phyloP scores from a whole-genome alignment of 2,797 vertebrate genomes.

The Tapirus indicus region DNA sequence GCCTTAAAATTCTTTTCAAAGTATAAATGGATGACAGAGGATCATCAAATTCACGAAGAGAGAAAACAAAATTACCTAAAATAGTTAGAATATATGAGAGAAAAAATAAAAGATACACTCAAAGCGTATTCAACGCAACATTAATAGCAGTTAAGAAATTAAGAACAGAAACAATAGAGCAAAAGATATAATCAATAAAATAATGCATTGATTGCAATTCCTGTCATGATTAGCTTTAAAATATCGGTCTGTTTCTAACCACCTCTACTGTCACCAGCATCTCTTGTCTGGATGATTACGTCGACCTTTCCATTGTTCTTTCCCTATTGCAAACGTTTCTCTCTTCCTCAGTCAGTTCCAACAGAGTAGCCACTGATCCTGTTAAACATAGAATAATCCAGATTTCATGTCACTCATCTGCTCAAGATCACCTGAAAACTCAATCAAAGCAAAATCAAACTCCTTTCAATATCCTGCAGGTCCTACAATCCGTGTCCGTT shows the following conservation, averaged over 20 bases:
- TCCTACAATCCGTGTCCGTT: not conserved
- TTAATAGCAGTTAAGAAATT: not conserved
- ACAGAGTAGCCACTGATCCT: too few relatives aligned
- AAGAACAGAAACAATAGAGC: not conserved
- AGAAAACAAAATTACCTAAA: not conserved
- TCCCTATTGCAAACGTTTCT: not conserved
- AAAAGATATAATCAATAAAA: not conserved
- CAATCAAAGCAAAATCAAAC: not conserved
- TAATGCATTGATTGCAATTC: not conserved
- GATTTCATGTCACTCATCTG: not conserved
- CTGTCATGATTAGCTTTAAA: not conserved
- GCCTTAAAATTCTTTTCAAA: not conserved
- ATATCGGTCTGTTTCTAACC: not conserved
- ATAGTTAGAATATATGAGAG: not conserved
- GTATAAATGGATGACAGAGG: not conserved
- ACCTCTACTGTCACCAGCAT: not conserved
- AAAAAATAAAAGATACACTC: not conserved
- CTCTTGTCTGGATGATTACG: not conserved
- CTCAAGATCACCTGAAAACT: not conserved
- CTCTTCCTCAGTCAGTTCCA: not conserved
- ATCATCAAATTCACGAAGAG: not conserved
- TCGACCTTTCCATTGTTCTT: not conserved
- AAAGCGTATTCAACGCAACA: not conserved
- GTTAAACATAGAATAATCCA: not conserved
- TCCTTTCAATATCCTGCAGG: not conserved